These are phyloP conservation scores for Siniperca chuatsi DNA, from an alignment of 2,113 vertebrate genomes.

Conservation along the genomic window DNA sequence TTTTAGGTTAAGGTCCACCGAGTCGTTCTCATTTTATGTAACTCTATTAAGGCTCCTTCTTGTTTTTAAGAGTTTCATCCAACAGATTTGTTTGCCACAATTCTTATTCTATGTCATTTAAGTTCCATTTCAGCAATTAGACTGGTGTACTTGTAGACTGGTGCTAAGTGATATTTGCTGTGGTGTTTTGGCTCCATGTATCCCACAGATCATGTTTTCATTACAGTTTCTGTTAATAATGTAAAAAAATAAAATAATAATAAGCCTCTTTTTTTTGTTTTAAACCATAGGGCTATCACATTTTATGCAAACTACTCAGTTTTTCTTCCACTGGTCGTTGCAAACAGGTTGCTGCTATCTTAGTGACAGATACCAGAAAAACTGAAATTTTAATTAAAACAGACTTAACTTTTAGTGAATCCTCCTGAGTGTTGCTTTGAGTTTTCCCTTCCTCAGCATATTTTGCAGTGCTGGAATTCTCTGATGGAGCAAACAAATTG, in stretches of 20 bases:
- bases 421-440: conserved; percentile 1
- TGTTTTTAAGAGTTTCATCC: neutral
- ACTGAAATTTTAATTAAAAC: neutral
- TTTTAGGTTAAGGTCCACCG: neutral
- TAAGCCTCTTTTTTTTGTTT: neutral
- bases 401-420: neutral
- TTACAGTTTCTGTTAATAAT: neutral
- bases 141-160: neutral
- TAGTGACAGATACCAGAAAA: neutral
- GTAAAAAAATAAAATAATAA: neutral
- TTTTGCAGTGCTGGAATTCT: neutral
- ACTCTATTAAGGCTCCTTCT: neutral
- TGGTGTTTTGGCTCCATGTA: neutral
- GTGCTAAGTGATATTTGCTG: too few relatives aligned
- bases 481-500: conserved; percentile 11
- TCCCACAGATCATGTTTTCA: neutral
- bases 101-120: neutral
- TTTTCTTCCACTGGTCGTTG: neutral
- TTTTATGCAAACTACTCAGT: neutral
- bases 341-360: neutral
- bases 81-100: neutral
- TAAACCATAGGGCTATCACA: neutral
- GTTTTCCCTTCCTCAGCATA: conserved; percentile 2
- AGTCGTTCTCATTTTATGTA: neutral
- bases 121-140: neutral